Conservation (phyloP, 2,797 vertebrate genomes). For the Enteromius unitaeniatus region DNA sequence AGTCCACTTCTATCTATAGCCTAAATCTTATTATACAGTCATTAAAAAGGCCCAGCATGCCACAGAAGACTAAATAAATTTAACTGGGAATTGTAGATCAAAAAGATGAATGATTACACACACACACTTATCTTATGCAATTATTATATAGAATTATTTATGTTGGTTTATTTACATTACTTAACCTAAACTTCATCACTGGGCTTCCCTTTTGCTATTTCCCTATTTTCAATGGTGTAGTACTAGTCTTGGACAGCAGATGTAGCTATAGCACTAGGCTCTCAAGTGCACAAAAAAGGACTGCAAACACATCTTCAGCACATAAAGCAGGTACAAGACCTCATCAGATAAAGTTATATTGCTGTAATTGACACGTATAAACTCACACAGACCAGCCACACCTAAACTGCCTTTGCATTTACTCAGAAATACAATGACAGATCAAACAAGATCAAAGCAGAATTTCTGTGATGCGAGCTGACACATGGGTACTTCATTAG, state of each 20-base stretch:
- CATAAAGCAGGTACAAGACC: background rate
- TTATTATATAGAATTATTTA: too few relatives aligned
- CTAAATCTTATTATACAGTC: background rate
- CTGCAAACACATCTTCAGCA: background rate
- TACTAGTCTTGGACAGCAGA: slow-evolving; percentile 54
- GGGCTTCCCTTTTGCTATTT: background rate
- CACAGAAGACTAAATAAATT: background rate
- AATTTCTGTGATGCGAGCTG: too few relatives aligned
- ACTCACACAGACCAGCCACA: slow-evolving; percentile 2
- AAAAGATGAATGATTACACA: background rate
- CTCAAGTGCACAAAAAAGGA: background rate
- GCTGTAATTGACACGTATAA: slow-evolving; percentile 5
- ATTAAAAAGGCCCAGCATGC: too few relatives aligned
- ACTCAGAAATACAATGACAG: background rate
- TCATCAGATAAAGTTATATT: slow-evolving; percentile 11
- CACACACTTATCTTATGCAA: background rate
- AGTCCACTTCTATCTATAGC: background rate
- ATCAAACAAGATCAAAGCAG: background rate
- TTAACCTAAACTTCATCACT: background rate
- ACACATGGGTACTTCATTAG: background rate
- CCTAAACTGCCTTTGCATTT: background rate
- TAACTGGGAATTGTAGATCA: background rate
- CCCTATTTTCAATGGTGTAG: slow-evolving; percentile 16
- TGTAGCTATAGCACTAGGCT: slow-evolving; percentile 37
- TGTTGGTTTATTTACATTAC: background rate